Evolutionary conservation across 2,797 vertebrate species (phyloP).

Genomic region (Loriculus beryllinus): DNA sequence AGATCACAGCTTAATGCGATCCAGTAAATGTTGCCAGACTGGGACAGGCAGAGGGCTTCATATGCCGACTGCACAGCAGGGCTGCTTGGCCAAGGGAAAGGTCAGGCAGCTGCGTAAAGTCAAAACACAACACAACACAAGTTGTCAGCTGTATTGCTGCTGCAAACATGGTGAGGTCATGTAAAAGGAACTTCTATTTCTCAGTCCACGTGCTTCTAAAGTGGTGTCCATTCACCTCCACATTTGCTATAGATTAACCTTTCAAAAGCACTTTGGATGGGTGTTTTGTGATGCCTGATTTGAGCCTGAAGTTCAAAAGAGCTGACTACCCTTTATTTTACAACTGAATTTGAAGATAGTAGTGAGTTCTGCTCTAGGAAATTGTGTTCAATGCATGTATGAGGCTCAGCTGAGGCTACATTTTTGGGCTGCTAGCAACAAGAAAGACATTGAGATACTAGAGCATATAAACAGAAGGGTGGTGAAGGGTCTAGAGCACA

Average conservation of each 20-base stretch:
- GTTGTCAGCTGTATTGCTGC: background rate
- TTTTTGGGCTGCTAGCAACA: background rate
- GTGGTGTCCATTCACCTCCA: background rate
- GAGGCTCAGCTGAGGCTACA: background rate
- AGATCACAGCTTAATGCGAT: background rate
- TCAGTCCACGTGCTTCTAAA: background rate
- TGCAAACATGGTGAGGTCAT: background rate
- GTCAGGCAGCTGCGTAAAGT: background rate
- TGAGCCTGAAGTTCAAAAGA: background rate
- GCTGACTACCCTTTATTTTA: background rate
- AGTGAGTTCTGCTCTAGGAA: background rate
- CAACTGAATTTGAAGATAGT: background rate
- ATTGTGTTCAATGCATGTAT: background rate
- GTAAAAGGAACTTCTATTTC: background rate
- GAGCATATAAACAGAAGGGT: background rate
- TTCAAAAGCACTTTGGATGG: background rate
- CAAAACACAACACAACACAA: background rate
- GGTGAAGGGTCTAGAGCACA: background rate
- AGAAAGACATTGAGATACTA: background rate
- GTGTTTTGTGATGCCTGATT: background rate
- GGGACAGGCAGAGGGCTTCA: background rate
- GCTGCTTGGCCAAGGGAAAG: slow-evolving; percentile 7
- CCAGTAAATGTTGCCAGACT: background rate
- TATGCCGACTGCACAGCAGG: background rate
- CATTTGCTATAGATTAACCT: background rate